Base-by-base conservation (phyloP, 2,888 invertebrate species). In the Adineta ricciae region DNA sequence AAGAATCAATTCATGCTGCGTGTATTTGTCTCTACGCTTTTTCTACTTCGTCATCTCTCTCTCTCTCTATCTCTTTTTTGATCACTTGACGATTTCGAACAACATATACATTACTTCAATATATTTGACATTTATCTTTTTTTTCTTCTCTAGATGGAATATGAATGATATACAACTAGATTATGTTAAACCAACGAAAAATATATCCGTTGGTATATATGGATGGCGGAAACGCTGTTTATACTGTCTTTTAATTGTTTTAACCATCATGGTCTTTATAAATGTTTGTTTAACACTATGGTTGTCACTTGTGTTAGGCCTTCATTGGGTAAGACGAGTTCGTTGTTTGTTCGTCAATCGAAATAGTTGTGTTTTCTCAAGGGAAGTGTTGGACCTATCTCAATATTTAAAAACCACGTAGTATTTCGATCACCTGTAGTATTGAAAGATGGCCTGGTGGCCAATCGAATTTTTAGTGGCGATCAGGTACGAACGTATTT, bases 221-320 rank as follows among this genome's bases (percentile, higher is more conserved):
- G 78, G 78, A 78, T 78, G 78, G 78, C 21, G 78, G n/a, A 78
- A 78, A 78, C 78, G 78, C 41, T 78, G 78, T 78, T 41, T 78
- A 78, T 78, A 78, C 11, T 41, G 78, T 41, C 78, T 78, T 41
- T n/a, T 78, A n/a, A n/a, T 78, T n/a, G 0, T 78, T 41, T 78
- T 78, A 78, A 78, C 78, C 3, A 5, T 78, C 0, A 3, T 78
- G 11, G 78, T 78, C 24, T 78, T 38, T 24, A 78, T 78, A 41
- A 78, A 78, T 41, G 7, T 78, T 41, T 78, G 78, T 78, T 78
- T 78, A 41, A 78, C 78, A 78, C n/a, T 78, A 41, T 78, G 78
- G 78, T 78, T 78, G n/a, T 41, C 78, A 78, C 9, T 78, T 24
- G 78, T n/a, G 5, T 41, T 78, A 14, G 78, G 78, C n/a, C 41